phyloP scores from a whole-genome alignment of 2,113 vertebrate genomes.

The Barnardius zonarius region DNA sequence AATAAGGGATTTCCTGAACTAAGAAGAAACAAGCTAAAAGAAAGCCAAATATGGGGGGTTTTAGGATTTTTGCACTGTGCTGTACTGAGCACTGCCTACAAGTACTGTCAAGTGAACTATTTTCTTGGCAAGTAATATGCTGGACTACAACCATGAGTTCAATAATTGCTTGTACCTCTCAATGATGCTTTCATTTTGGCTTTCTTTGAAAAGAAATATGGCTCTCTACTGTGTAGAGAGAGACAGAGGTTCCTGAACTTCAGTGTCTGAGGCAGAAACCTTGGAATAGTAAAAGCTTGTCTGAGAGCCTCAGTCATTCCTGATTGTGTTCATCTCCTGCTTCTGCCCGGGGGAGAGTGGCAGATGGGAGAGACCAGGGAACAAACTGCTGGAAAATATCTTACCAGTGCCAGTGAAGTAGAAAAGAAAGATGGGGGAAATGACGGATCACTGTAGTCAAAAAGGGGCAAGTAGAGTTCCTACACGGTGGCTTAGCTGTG shows the following conservation, averaged over 20 bases:
- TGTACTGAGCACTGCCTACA: background rate
- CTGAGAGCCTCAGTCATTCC: background rate
- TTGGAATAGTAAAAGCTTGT: background rate
- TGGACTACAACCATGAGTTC: background rate
- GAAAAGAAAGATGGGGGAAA: background rate
- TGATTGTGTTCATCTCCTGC: background rate
- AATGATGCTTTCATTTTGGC: background rate
- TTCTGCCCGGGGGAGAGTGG: background rate
- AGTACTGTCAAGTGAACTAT: slow-evolving; percentile 19
- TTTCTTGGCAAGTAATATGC: slow-evolving; percentile 12
- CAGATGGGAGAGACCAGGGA: slow-evolving; percentile 43
- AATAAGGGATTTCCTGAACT: slow-evolving; percentile 51
- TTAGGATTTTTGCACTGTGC: slow-evolving; percentile 18
- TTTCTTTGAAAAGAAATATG: background rate
- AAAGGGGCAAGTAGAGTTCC: background rate
- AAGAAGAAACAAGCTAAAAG: slow-evolving; percentile 20
- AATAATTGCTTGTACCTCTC: slow-evolving; percentile 4
- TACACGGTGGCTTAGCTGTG: background rate
- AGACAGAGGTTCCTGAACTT: background rate
- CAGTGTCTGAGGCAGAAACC: background rate
- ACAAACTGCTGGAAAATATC: slow-evolving; percentile 1
- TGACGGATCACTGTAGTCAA: background rate
- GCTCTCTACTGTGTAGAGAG: background rate
- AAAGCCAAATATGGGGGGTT: background rate
- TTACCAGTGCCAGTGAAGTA: slow-evolving; percentile 16